Conservation (phyloP, 2,888 invertebrate species). For the Buathra laborator region DNA sequence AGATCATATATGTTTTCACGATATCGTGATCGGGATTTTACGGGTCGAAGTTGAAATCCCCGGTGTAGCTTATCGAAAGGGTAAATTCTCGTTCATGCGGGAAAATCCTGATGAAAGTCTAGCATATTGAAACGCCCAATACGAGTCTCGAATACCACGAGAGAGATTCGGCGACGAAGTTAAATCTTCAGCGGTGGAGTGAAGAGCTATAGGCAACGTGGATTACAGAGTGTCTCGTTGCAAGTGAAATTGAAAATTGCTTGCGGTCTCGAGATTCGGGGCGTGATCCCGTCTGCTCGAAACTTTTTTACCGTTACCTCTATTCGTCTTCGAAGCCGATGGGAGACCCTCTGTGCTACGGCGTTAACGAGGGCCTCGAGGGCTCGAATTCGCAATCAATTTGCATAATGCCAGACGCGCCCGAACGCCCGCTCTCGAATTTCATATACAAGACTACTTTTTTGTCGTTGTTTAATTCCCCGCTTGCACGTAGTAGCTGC, state of each 20-base stretch:
- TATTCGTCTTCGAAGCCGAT: background rate
- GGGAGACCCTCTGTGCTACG: background rate
- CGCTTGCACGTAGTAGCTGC: constrained; percentile 8
- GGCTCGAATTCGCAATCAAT: constrained; percentile 55
- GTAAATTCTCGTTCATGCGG: background rate
- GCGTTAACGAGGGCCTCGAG: constrained; percentile 47
- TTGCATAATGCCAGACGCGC: constrained; percentile 53
- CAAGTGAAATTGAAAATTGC: constrained; percentile 19
- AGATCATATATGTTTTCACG: constrained; percentile 34
- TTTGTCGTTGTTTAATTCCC: constrained; percentile 20
- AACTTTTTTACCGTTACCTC: background rate
- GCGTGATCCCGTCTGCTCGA: background rate
- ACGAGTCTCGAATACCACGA: background rate
- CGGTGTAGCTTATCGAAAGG: background rate
- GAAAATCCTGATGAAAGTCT: constrained; percentile 27
- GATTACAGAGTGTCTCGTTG: constrained; percentile 1
- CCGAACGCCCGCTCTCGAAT: constrained; percentile 23
- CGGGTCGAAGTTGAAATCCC: background rate
- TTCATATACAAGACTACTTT: constrained; percentile 17
- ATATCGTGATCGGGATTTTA: constrained; percentile 35
- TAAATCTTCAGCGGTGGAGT: background rate
- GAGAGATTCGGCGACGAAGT: background rate
- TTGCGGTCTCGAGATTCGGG: background rate
- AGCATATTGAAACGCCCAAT: background rate
- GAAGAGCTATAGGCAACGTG: background rate